Base-by-base conservation (phyloP, 2,888 invertebrate species). In the Drosophila rellima region DNA sequence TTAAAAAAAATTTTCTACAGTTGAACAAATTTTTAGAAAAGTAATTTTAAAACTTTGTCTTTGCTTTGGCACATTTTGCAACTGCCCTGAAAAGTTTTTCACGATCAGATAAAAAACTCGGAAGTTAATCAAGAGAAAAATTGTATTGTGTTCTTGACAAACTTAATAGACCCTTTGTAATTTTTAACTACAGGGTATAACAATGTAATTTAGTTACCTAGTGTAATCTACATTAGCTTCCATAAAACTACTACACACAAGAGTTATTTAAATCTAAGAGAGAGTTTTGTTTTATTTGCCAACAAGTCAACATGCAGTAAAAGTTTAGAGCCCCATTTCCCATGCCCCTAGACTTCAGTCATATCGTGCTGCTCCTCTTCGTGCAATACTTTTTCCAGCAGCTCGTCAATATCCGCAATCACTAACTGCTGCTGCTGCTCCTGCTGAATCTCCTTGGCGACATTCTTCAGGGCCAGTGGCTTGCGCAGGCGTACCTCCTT, bases 401-500 rank as follows among this genome's bases (percentile, higher is more conserved):
- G 17, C 26, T 44, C 23, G 6, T 55, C 20, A 2, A 29, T 8
- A 15, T 42, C 29, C 29, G 13, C 0, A 26, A 0, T 26, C 23
- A 2, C n/a, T 2, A 7, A 10, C 13, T 11, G 11, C n/a, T 20
- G 18, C 4, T n/a, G 4, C 3, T 40, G 31, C 23, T 42, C 31
- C n/a, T 47, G 15, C 13, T 59, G 44, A 23, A 74, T 37, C 0
- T 56, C 39, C 5, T 68, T 31, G 3, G 76, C 51, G 0, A 87
- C 77, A 18, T 62, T 67, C 3, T 70, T 70, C 7, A 92, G 51
- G 0, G 83, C 87, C 11, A 54, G 26, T 0, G 74, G 65, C 3
- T 82, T 62, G 0, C 91, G 87, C 8, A 40, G 70, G 1, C 89
- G 75, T 13, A 92, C 51, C 40, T 80, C 70, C 62, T 86, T 85